Evolutionary conservation across 1,140 invertebrate genomes (phyloP).

Genomic region (Ectropis grisescens): DNA sequence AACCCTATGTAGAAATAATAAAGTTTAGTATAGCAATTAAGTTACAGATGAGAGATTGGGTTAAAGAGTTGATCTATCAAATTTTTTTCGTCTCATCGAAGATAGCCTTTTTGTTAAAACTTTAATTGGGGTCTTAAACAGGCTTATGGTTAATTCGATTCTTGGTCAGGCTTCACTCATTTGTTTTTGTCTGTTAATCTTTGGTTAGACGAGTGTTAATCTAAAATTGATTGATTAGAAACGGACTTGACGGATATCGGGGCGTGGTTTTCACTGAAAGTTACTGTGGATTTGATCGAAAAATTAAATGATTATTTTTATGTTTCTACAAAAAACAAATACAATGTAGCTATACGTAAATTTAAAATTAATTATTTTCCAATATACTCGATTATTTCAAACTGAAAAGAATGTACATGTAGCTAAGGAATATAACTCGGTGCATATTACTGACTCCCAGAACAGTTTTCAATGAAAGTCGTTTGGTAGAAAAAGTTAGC

Average conservation of each 20-base stretch:
- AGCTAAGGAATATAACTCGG: too few relatives aligned
- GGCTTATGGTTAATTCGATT: conserved; percentile 61
- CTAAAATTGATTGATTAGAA: conserved; percentile 61
- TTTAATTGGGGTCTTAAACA: conserved; percentile 68
- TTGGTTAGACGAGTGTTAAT: conserved; percentile 48
- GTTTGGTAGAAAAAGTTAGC: too few relatives aligned
- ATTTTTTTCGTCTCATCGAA: conserved; percentile 61
- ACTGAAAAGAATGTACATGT: too few relatives aligned
- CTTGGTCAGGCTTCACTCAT: conserved; percentile 37
- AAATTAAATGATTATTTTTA: too few relatives aligned
- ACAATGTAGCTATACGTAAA: too few relatives aligned
- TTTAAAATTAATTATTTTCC: too few relatives aligned
- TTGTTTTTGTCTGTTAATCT: conserved; percentile 49
- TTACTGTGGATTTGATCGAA: conserved; percentile 16
- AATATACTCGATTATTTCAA: too few relatives aligned
- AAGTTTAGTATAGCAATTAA: conserved; percentile 15
- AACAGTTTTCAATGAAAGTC: too few relatives aligned
- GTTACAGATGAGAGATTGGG: conserved; percentile 41
- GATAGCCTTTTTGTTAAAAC: conserved; percentile 61
- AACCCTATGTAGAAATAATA: conserved; percentile 11
- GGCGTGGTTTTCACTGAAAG: conserved; percentile 17
- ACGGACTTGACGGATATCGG: conserved; percentile 27
- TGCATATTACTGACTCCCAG: too few relatives aligned
- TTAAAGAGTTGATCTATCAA: conserved; percentile 68
- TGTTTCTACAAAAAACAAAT: too few relatives aligned